Evolutionary conservation across 1,140 invertebrate genomes (phyloP), one percentile per base, ranked within the genome.

Genomic region (Nylanderia fulva): DNA sequence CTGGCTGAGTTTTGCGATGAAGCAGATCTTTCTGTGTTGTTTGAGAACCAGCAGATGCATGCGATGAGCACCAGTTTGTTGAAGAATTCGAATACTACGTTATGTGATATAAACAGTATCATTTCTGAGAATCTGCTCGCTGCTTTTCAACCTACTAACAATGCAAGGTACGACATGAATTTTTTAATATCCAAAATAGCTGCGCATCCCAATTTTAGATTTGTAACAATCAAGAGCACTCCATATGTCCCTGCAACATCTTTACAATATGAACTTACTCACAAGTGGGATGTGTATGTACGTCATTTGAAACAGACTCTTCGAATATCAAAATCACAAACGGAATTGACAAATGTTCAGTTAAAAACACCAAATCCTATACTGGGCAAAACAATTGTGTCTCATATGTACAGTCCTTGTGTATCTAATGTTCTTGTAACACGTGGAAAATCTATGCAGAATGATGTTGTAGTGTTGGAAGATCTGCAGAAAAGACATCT

Each of bases 1-100:
- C 69, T 96, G 21, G 86, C 95, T 0, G 95, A 95, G 86, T 91
- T 96, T 8, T 93, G 93, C 45, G 93, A 94, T 52, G 79, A 92
- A 0, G 90, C 92, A 8, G 95, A 96, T 85, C 48, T 93, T 3
- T 91, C 91, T 24, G 86, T 96, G 58, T 36, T 96, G 11, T 94
- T 96, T 80, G 92, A 95, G 86, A 96, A 96, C 87, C 95, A 96
- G 80, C 91, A 93, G 68, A 85, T 95, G 36, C 89, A 95, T 63
- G 83, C 90, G 24, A 94, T 94, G 33, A 94, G 94, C 58, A 90
- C 87, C 0, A 92, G 91, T 61, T 86, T 91, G 29, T 85, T 94
- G 11, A 92, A 91, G 18, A 93, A 94, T 48, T 75, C 85, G 39
- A 86, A 90, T n/a, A 90, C 93, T 4, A 91, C 91, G 66, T 92